These are phyloP conservation scores for Oreochromis aureus DNA, from an alignment of 2,113 vertebrate species.

Conservation along the genomic window DNA sequence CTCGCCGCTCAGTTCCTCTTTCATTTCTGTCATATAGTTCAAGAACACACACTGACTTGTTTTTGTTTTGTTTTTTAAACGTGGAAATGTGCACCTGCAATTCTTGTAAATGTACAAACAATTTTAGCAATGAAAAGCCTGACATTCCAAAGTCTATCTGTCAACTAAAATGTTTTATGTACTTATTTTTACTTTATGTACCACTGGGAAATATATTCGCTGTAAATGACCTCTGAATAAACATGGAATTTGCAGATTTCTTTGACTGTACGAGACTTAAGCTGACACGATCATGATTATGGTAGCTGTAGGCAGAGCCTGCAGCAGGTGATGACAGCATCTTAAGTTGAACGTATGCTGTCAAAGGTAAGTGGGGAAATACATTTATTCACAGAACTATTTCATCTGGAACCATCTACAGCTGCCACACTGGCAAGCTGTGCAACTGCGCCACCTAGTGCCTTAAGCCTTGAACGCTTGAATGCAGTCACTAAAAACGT, in stretches of 20 bases:
- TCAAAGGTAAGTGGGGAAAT: background rate
- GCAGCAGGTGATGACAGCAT: background rate
- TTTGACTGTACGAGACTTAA: background rate
- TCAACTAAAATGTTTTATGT: constrained; percentile 57
- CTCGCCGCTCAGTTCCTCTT: background rate
- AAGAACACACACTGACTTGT: background rate
- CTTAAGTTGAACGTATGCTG: background rate
- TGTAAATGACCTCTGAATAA: constrained; percentile 58
- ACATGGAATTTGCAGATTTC: constrained; percentile 42
- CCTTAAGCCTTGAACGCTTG: background rate
- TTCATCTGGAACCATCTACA: background rate
- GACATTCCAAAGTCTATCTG: constrained; percentile 60
- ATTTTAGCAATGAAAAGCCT: constrained; percentile 47
- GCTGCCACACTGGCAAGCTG: background rate
- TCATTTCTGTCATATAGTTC: background rate
- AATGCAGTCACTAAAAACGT: background rate
- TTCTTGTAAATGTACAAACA: constrained; percentile 49
- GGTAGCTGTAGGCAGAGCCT: background rate
- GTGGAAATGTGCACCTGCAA: constrained; percentile 1
- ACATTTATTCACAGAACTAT: background rate
- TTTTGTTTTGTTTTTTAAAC: background rate
- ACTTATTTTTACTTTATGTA: constrained; percentile 62
- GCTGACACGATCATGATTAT: background rate
- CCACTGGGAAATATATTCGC: constrained; percentile 49
- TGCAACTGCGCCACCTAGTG: background rate